A percentile compares a stretch with the other conserved stretches of the same genome.
These are phyloP conservation scores for Notodonta ziczac DNA, from an alignment of 2,888 invertebrate species.

Conservation along the genomic window DNA sequence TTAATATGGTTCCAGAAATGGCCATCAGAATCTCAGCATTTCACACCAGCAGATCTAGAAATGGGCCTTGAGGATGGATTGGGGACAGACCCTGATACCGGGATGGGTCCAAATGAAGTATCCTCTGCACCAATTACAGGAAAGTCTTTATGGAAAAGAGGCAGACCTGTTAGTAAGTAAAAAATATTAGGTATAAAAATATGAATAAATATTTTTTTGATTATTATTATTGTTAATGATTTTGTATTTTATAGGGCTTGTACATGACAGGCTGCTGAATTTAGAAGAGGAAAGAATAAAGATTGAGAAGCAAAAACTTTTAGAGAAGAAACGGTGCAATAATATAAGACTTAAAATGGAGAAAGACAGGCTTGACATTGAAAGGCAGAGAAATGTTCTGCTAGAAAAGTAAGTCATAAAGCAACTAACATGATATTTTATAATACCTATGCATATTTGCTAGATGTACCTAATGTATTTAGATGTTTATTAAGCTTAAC, in stretches of 20 bases:
- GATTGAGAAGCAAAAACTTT: slow-evolving; percentile 64
- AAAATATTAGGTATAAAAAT: not conserved
- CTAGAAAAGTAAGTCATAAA: slow-evolving; percentile 57
- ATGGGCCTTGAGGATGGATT: slow-evolving; percentile 52
- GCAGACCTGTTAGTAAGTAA: slow-evolving; percentile 59
- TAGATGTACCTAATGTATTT: not conserved
- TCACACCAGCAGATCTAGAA: slow-evolving; percentile 51
- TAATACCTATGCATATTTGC: not conserved
- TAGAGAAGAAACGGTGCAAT: slow-evolving; percentile 66
- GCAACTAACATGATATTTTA: too few relatives aligned
- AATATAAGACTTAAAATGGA: slow-evolving; percentile 66
- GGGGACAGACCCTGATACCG: slow-evolving; percentile 44
- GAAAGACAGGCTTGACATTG: slow-evolving; percentile 63
- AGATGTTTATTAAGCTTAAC: not conserved
- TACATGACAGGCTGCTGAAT: slow-evolving; percentile 61
- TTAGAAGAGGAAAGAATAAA: slow-evolving; percentile 66
- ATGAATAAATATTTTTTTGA: not conserved
- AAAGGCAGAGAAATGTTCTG: slow-evolving; percentile 60
- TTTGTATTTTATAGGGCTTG: slow-evolving; percentile 43
- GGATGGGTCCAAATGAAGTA: slow-evolving; percentile 60
- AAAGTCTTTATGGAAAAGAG: slow-evolving; percentile 62
- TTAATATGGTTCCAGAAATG: slow-evolving; percentile 49
- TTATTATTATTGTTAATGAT: not conserved
- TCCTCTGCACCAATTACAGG: slow-evolving; percentile 50
- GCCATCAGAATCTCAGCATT: slow-evolving; percentile 56